Percentiles rank a stretch among this genome's conserved stretches.
Evolutionary conservation across 2,888 invertebrate species (phyloP).

Genomic region (Chirona hameri): DNA sequence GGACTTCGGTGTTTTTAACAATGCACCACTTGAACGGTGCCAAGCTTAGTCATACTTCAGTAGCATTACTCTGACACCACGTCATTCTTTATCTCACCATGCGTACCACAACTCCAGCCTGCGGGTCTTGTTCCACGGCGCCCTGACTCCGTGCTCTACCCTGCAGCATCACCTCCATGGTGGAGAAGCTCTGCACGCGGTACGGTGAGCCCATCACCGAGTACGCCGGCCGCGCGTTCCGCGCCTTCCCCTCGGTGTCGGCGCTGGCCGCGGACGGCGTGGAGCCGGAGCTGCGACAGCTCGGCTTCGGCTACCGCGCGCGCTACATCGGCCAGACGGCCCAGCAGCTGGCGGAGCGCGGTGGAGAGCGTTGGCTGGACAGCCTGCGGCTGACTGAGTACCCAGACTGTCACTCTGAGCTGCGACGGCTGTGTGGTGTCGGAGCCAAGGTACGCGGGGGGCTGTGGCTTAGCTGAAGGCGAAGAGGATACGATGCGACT

Average conservation of each 20-base stretch:
- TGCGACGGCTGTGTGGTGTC: constrained; percentile 79
- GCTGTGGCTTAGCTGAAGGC: too few relatives aligned
- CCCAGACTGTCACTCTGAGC: constrained; percentile 63
- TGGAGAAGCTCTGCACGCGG: constrained; percentile 75
- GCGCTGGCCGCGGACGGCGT: constrained; percentile 59
- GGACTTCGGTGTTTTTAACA: too few relatives aligned
- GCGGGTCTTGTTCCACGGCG: not conserved
- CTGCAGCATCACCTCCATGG: constrained; percentile 80
- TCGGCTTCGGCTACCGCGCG: constrained; percentile 69
- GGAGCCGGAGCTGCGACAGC: constrained; percentile 63
- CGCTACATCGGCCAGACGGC: constrained; percentile 78
- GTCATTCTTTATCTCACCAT: too few relatives aligned
- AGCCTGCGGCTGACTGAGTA: constrained; percentile 65
- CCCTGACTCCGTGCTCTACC: not conserved
- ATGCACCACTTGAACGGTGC: too few relatives aligned
- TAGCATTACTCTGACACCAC: too few relatives aligned
- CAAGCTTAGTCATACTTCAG: too few relatives aligned
- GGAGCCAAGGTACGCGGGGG: constrained; percentile 73
- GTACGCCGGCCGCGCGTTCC: constrained; percentile 61
- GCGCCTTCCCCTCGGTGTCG: constrained; percentile 75
- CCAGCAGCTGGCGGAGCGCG: constrained; percentile 61
- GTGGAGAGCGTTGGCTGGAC: constrained; percentile 69
- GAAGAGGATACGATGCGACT: too few relatives aligned
- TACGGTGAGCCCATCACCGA: constrained; percentile 75
- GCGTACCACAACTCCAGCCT: too few relatives aligned